Evolutionary conservation across 2,888 invertebrate species (phyloP).

Genomic region (Crepidodera aurea): DNA sequence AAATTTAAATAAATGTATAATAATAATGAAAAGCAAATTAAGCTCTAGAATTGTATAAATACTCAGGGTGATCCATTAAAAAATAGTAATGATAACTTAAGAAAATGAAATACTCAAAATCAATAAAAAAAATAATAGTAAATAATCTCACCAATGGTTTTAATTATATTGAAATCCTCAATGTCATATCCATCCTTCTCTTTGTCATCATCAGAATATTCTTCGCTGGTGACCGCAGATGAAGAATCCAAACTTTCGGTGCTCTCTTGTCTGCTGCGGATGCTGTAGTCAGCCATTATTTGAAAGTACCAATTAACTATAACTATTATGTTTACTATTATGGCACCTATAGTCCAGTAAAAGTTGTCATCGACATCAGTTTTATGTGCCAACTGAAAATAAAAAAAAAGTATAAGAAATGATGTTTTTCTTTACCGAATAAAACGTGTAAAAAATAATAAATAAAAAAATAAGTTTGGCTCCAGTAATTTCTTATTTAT

Average conservation of each 20-base stretch:
- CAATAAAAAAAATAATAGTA: no score
- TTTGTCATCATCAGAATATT: constrained; percentile 65
- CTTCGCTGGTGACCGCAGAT: constrained; percentile 62
- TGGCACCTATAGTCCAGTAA: constrained; percentile 7
- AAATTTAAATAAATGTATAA: no score
- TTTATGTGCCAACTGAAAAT: not conserved
- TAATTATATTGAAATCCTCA: constrained; percentile 85
- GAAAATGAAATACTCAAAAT: no score
- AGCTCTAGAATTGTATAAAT: no score
- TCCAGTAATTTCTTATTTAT: no score
- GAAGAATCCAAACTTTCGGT: constrained; percentile 58
- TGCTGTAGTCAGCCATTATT: constrained; percentile 52
- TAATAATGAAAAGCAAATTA: no score
- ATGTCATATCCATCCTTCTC: constrained; percentile 66
- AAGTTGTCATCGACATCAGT: not conserved
- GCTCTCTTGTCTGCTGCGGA: constrained; percentile 57
- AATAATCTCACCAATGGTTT: constrained; percentile 84
- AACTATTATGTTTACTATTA: constrained; percentile 12
- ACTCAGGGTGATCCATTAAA: no score
- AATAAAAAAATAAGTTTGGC: no score
- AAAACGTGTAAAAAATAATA: no score
- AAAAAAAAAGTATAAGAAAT: not conserved
- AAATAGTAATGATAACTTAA: no score
- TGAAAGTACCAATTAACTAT: constrained; percentile 30
- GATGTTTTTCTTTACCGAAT: no score